phyloP scores from a whole-genome alignment of 1,140 invertebrate species.

The Philopotamus ludificatus region DNA sequence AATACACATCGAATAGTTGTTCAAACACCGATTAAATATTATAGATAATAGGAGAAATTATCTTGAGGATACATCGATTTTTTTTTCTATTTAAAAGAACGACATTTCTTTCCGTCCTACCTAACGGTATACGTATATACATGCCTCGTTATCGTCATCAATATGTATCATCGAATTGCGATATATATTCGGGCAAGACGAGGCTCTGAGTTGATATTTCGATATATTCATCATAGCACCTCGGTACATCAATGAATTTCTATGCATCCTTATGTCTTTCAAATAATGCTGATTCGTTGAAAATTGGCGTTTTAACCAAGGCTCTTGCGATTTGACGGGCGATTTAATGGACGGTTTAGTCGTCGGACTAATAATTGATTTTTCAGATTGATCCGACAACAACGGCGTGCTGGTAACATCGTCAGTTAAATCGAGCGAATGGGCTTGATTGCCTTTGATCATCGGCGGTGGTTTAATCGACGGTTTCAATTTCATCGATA shows the following conservation, averaged over 20 bases:
- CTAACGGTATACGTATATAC: background rate
- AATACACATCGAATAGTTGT: no score
- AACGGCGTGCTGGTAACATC: background rate
- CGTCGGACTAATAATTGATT: constrained; percentile 19
- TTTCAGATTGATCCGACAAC: constrained; percentile 6
- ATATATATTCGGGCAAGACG: constrained; percentile 88
- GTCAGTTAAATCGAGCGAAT: constrained; percentile 10
- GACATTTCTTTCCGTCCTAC: no score
- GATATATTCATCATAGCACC: constrained; percentile 79
- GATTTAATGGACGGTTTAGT: constrained; percentile 28
- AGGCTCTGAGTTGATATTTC: constrained; percentile 78
- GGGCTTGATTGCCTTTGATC: constrained; percentile 17
- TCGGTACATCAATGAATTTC: constrained; percentile 80
- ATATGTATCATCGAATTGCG: constrained; percentile 86
- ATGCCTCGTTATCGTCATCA: constrained; percentile 71
- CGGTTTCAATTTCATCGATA: constrained; percentile 63
- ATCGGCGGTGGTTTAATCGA: constrained; percentile 46
- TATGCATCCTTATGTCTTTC: constrained; percentile 71
- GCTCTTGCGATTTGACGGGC: constrained; percentile 37
- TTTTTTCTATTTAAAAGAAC: background rate
- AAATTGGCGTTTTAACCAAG: constrained; percentile 62
- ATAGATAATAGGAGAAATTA: no score
- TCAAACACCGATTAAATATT: no score
- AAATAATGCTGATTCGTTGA: constrained; percentile 69
- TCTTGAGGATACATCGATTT: background rate